Conservation (phyloP, 1,140 invertebrate genomes). For the Leptopilina clavipes region DNA sequence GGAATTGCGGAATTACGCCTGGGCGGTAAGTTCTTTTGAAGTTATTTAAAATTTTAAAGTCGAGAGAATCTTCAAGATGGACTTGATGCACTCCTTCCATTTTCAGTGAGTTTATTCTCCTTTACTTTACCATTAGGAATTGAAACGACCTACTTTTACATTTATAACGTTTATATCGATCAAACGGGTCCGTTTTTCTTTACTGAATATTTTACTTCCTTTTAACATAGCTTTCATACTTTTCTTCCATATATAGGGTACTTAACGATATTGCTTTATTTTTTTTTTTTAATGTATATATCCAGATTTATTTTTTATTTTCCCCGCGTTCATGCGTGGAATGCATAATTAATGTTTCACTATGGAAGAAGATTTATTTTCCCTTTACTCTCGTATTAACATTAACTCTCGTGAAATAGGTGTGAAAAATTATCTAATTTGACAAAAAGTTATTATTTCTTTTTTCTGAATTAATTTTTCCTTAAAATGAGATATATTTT, state of each 20-base stretch:
- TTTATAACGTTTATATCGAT: constrained; percentile 31
- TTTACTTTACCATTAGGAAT: constrained; percentile 19
- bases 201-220: constrained; percentile 20
- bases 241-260: background rate
- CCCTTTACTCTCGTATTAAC: no score
- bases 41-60: constrained; percentile 36
- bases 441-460: no score
- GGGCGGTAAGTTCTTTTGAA: constrained; percentile 77
- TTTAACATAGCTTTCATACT: background rate
- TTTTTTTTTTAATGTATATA: no score
- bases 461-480: no score
- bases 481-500: no score
- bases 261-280: background rate
- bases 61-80: constrained; percentile 11
- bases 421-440: no score
- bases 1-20: constrained; percentile 83
- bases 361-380: no score
- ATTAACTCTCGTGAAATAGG: no score
- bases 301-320: no score
- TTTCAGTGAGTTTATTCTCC: constrained; percentile 14
- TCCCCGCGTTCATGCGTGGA: no score
- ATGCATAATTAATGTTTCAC: no score
- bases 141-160: constrained; percentile 13
- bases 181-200: background rate
- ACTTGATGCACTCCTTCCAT: constrained; percentile 4